Conservation (phyloP, 1,140 invertebrate genomes). For the Babylonia areolata region DNA sequence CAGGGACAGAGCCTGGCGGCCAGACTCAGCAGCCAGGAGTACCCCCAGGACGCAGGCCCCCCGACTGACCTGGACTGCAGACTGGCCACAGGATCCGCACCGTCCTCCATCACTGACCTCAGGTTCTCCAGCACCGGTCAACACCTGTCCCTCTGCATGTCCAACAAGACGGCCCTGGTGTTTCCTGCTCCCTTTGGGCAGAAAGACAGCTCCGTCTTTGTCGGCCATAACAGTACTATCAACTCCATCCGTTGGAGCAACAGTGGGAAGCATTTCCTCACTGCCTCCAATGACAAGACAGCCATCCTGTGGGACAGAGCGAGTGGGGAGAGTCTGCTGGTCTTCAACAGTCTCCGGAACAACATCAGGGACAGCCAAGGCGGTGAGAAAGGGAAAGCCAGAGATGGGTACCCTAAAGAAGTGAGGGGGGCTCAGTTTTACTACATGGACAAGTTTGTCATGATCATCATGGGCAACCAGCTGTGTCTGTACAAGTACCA, state of each 20-base stretch:
- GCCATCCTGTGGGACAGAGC: constrained; percentile 66
- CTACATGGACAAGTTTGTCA: constrained; percentile 76
- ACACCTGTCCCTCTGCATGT: constrained; percentile 65
- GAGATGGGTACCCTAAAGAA: constrained; percentile 61
- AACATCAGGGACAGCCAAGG: neutral
- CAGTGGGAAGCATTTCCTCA: constrained; percentile 64
- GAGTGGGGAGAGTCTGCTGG: constrained; percentile 64
- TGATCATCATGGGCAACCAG: constrained; percentile 68
- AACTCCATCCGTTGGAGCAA: constrained; percentile 67
- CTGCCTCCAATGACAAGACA: constrained; percentile 71
- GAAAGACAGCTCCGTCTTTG: constrained; percentile 53
- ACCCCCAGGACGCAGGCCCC: constrained; percentile 59
- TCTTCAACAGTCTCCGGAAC: constrained; percentile 36
- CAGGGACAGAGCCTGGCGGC: constrained; percentile 13
- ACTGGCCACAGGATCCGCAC: constrained; percentile 60
- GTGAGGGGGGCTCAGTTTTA: constrained; percentile 74
- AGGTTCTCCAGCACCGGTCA: constrained; percentile 68
- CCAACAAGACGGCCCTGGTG: constrained; percentile 68
- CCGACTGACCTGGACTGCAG: constrained; percentile 54
- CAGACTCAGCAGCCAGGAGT: constrained; percentile 54
- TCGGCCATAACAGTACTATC: constrained; percentile 49
- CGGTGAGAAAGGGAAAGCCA: constrained; percentile 49
- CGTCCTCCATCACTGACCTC: constrained; percentile 63
- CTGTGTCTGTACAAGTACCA: constrained; percentile 75
- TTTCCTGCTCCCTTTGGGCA: constrained; percentile 63